Evolutionary conservation across 2,113 vertebrate genomes (phyloP).

Genomic region (Entosphenus tridentatus): DNA sequence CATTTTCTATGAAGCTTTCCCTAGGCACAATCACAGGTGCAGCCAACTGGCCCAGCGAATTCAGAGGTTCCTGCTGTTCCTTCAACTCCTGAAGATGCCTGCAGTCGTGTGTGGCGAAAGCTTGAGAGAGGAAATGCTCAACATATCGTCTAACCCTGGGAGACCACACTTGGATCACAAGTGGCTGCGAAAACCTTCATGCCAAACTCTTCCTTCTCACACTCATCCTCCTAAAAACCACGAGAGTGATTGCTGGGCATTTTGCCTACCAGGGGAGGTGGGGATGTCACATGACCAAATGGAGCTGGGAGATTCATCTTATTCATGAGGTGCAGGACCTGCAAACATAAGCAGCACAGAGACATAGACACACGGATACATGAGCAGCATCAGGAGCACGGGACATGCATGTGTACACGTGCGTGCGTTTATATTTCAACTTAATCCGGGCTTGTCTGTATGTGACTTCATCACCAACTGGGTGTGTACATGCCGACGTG

Average conservation of each 20-base stretch:
- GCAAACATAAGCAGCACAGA: conserved; percentile 11
- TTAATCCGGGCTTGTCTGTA: neutral
- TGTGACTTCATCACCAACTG: conserved; percentile 20
- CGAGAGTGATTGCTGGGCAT: neutral
- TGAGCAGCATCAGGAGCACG: neutral
- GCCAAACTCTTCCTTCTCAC: conserved; percentile 1
- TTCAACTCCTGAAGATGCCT: too few relatives aligned
- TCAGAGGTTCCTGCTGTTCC: too few relatives aligned
- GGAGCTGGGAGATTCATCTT: conserved; percentile 93
- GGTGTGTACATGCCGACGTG: too few relatives aligned
- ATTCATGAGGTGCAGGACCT: conserved; percentile 98
- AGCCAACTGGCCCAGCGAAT: too few relatives aligned
- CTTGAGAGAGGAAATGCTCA: too few relatives aligned
- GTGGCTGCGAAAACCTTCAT: too few relatives aligned
- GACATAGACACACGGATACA: neutral
- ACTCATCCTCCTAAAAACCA: neutral
- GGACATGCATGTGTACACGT: neutral
- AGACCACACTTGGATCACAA: too few relatives aligned
- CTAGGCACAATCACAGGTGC: too few relatives aligned
- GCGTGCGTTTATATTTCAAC: neutral
- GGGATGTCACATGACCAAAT: conserved; percentile 58
- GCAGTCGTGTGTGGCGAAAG: too few relatives aligned
- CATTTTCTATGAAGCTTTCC: too few relatives aligned
- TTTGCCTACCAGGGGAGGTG: conserved; percentile 50
- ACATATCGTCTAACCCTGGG: too few relatives aligned